Conservation (phyloP, 2,113 vertebrate species). For the Reinhardtius hippoglossoides region DNA sequence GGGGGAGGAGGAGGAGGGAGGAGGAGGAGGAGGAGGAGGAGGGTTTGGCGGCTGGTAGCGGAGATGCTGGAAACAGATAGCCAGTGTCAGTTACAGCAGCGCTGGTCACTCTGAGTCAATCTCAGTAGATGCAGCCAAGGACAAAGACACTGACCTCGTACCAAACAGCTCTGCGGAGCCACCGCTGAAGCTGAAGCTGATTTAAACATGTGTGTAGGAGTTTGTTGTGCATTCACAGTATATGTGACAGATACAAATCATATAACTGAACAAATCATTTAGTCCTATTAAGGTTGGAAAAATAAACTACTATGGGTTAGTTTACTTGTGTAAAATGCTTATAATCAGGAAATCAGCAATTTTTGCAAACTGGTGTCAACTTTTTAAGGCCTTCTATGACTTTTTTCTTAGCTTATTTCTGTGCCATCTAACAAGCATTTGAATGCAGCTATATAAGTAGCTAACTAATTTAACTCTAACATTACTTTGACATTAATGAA, state of each 20-base stretch:
- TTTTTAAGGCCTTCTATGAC: neutral
- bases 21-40: slow-evolving; percentile 6
- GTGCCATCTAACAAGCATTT: neutral
- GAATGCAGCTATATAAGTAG: neutral
- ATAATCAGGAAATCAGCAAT: neutral
- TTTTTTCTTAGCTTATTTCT: neutral
- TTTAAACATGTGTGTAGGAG: neutral
- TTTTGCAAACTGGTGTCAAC: neutral
- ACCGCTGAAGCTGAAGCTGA: slow-evolving; percentile 12
- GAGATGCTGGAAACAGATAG: slow-evolving; percentile 68
- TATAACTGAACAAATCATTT: neutral
- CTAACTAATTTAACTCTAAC: too few species aligned
- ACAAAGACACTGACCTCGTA: slow-evolving; percentile 58
- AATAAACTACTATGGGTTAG: neutral
- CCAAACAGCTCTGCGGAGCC: slow-evolving; percentile 28
- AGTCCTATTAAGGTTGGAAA: neutral
- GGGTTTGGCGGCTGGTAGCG: slow-evolving; percentile 33
- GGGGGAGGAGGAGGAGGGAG: slow-evolving; percentile 18
- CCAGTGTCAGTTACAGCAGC: slow-evolving; percentile 68
- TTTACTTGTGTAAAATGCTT: neutral
- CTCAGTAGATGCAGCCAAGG: slow-evolving; percentile 63
- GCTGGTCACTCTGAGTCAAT: slow-evolving; percentile 41
- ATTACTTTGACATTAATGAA: too few species aligned
- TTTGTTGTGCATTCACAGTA: neutral
- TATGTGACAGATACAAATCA: neutral